A percentile compares a stretch with the other conserved stretches of the same genome.
Evolutionary conservation across 2,888 invertebrate genomes (phyloP).

Genomic region (Clivina fossor): DNA sequence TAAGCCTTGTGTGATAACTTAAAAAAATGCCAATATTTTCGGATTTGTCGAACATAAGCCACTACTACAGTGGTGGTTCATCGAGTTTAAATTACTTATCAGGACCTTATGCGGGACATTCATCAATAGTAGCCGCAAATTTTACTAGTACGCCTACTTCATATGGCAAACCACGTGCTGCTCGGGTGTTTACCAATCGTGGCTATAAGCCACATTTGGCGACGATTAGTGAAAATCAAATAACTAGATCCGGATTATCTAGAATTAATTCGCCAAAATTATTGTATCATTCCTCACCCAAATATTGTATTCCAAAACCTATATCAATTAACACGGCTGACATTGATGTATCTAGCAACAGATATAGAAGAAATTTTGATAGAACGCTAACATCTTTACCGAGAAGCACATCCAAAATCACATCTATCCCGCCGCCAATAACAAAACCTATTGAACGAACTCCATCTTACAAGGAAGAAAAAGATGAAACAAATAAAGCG

Average conservation of each 20-base stretch:
- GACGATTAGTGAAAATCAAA: slow-evolving; percentile 68
- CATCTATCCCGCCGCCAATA: slow-evolving; percentile 36
- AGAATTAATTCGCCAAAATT: slow-evolving; percentile 59
- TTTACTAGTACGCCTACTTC: slow-evolving; percentile 42
- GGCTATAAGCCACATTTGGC: slow-evolving; percentile 73
- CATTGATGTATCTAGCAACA: slow-evolving; percentile 77
- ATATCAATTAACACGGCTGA: slow-evolving; percentile 81
- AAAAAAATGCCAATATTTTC: slow-evolving; percentile 67
- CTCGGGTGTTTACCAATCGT: slow-evolving; percentile 48
- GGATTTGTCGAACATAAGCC: slow-evolving; percentile 65
- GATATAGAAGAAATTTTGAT: slow-evolving; percentile 55
- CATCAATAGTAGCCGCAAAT: slow-evolving; percentile 50
- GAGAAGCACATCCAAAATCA: slow-evolving; percentile 38
- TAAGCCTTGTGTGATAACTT: background rate
- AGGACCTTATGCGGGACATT: slow-evolving; percentile 60
- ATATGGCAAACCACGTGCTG: slow-evolving; percentile 43
- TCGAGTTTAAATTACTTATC: slow-evolving; percentile 56
- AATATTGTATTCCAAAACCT: slow-evolving; percentile 49
- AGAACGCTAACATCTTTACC: slow-evolving; percentile 45
- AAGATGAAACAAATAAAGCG: slow-evolving; percentile 22
- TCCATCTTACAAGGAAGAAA: slow-evolving; percentile 20
- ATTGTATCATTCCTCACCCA: slow-evolving; percentile 53
- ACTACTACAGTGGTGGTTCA: slow-evolving; percentile 57
- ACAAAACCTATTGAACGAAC: slow-evolving; percentile 30
- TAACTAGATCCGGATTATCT: slow-evolving; percentile 53